These are phyloP conservation scores for Microplitis deprimator DNA, from an alignment of 2,888 invertebrate species.

Conservation along the genomic window DNA sequence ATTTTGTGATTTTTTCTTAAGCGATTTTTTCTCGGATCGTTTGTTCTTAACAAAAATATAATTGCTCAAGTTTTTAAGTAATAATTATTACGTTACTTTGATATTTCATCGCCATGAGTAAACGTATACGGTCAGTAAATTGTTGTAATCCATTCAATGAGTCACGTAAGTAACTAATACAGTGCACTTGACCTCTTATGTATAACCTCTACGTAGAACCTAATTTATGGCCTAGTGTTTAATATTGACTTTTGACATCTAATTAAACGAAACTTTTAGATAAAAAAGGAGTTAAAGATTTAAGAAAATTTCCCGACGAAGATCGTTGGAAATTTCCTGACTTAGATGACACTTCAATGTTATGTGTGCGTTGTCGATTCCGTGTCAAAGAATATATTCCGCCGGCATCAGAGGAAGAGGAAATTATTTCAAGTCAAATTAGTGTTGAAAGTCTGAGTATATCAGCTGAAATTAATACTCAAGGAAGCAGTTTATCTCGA, in stretches of 20 bases:
- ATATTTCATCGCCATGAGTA: neutral
- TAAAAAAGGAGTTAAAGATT: neutral
- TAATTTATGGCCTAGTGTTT: too few species aligned
- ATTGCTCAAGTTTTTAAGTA: neutral
- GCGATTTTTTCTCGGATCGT: neutral
- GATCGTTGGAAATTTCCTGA: neutral
- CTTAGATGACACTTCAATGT: neutral
- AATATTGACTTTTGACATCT: too few species aligned
- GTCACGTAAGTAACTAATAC: too few species aligned
- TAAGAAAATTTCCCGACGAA: too few species aligned
- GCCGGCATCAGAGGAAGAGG: constrained; percentile 1
- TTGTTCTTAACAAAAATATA: constrained; percentile 3
- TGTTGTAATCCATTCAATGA: too few species aligned
- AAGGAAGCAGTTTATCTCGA: neutral
- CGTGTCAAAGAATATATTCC: neutral
- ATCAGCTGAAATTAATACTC: neutral
- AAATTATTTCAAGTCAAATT: neutral
- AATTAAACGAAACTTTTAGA: too few species aligned
- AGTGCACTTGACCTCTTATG: too few species aligned
- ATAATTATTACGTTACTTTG: neutral
- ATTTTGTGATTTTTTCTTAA: neutral
- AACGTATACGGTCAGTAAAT: neutral
- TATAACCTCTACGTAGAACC: too few species aligned
- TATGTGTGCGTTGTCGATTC: constrained; percentile 4
- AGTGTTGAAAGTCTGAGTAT: neutral